Base-by-base conservation (phyloP, 1,140 invertebrate species). In the Dufourea novaeangliae region DNA sequence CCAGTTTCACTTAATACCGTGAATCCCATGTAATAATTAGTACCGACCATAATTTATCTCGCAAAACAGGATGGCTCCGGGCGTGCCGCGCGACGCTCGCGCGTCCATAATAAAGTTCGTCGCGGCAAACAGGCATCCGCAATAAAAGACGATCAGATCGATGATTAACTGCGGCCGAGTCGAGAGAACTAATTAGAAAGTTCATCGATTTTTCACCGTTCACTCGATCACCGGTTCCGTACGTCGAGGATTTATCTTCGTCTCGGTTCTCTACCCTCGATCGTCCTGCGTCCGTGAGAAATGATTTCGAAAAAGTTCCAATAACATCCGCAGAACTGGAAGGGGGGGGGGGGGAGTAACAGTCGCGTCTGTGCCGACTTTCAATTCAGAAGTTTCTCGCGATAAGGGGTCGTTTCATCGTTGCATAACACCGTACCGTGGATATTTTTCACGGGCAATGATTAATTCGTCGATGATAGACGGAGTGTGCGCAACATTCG, bases 401-500 rank as follows among this genome's bases (percentile, higher is more conserved):
- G 39, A 34, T 5, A 61, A 34, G 10, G 29, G 61, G 8, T 8
- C 44, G 59, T 20, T 14, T 14, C 32, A 5, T 4, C 37, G 8
- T 54, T 56, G 17, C 29, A 14, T 46, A 46, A 14, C 1, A 20
- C 29, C 5, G 20, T 32, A 5, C 14, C 37, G 66, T 44, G 62
- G 37, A 50, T 61, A 82, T 82, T 81, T 78, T 71, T 73, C 68
- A 68, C 41, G 62, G 56, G 27, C 56, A 64, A 82, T 82, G 80
- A 82, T 83, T 83, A 82, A 83, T 82, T 68, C 79, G 62, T 57
- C 64, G 72, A 41, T 44, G 50, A 22, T n/a, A 11, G 41, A 67
- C 46, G 39, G 46, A 56, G 52, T 46, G 34, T 37, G n/a, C 41
- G 44, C 34, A 46, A 46, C 57, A 44, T 69, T 69, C 56, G 29